Percentiles rank a stretch among this genome's conserved stretches.
phyloP scores from a whole-genome alignment of 2,113 vertebrate genomes.

The Puma concolor region DNA sequence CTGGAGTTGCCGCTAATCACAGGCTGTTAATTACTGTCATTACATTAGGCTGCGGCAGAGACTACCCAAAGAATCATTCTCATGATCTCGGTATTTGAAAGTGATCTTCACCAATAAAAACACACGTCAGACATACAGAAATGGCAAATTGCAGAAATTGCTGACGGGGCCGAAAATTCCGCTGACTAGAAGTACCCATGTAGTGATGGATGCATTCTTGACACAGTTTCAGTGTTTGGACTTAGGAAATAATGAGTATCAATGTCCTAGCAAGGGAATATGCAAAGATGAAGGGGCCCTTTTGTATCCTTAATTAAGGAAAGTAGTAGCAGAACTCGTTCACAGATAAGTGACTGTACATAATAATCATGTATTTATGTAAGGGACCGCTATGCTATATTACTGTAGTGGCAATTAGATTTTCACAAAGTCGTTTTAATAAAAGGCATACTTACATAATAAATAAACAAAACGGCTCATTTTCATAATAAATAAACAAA shows the following conservation, averaged over 20 bases:
- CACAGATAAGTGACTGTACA: slow-evolving; percentile 96
- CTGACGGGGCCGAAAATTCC: slow-evolving; percentile 94
- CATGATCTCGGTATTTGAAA: slow-evolving; percentile 98
- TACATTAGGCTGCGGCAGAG: slow-evolving; percentile 90
- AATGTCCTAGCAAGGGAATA: slow-evolving; percentile 98
- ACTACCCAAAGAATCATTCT: slow-evolving; percentile 93
- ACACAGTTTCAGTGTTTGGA: slow-evolving; percentile 99
- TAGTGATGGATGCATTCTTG: slow-evolving; percentile 99
- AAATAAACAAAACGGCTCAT: slow-evolving; percentile 89
- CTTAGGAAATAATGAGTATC: slow-evolving; percentile 99
- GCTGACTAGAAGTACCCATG: slow-evolving; percentile 91
- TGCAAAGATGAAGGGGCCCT: slow-evolving; percentile 96
- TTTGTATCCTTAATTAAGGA: slow-evolving; percentile 98
- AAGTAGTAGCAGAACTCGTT: slow-evolving; percentile 92
- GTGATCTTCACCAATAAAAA: slow-evolving; percentile 96
- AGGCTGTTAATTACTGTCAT: slow-evolving; percentile 98
- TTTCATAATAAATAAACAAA: slow-evolving; percentile 89
- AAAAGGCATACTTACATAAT: slow-evolving; percentile 86
- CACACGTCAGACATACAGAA: slow-evolving; percentile 93
- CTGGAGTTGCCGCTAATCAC: slow-evolving; percentile 93
- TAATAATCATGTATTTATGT: slow-evolving; percentile 98
- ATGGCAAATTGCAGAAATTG: slow-evolving; percentile 97
- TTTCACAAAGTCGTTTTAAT: slow-evolving; percentile 89
- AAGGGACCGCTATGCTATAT: slow-evolving; percentile 93
- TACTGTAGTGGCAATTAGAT: slow-evolving; percentile 90